Evolutionary conservation across 2,797 vertebrate genomes (phyloP), one percentile per base, ranked within the genome.

Genomic region (Chrosomus eos): DNA sequence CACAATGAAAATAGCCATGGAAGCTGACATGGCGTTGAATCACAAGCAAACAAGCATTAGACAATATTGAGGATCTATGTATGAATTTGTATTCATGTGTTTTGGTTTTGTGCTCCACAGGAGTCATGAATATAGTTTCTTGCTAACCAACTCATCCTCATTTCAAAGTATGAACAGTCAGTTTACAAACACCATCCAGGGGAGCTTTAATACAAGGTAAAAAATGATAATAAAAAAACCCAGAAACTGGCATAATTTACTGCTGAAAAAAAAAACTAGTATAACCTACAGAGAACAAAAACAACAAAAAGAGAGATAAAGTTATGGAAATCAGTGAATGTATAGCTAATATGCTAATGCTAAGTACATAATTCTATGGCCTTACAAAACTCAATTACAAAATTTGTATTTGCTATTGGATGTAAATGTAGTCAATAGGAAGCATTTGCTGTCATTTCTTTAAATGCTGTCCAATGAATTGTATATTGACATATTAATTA

Each of bases 121-220:
- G 68, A 88, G 84, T 84, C 87, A 86, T 58, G 21, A 19, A 19
- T 51, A 51, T 31, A 67, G 55, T 23, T 21, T 7, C 10, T 2
- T 86, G 68, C 7, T 1, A 3, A 73, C 71, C 21, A 78, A 53
- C 48, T 82, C 84, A 7, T 33, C 36, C 3, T 16, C 26, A 5
- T 82, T 84, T 83, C 88, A 89, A 60, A 80, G 72, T 51, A n/a
- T 88, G 43, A 84, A n/a, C 38, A 66, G 51, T 18, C 36, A 21
- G 14, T n/a, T 77, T 21, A 68, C 87, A 60, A 68, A 77, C 48
- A 78, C 38, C 74, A 90, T 91, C 81, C 90, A 92, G 84, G 90
- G 82, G 19, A 81, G 55, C 10, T 62, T 90, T 58, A 55, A 76
- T 18, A 31, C 36, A 60, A 88, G 81, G 91, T 92, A 87, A 79